Conservation (phyloP, 2,888 invertebrate genomes). For the Brachyopa scutellaris region DNA sequence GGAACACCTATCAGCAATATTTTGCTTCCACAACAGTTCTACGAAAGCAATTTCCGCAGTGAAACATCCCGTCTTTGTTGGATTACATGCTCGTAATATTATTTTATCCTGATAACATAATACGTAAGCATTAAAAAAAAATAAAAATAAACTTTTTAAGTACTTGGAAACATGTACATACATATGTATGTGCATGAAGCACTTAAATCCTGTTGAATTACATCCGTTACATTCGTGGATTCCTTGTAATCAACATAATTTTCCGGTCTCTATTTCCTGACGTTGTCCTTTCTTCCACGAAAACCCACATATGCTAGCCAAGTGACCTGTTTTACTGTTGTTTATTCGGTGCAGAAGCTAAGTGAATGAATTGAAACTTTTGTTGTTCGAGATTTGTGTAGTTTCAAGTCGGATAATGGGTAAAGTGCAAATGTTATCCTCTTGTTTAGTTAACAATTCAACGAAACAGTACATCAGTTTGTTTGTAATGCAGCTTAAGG, state of each 20-base stretch:
- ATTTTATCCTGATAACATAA: background rate
- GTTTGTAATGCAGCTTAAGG: background rate
- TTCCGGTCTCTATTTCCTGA: conserved; percentile 38
- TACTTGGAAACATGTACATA: background rate
- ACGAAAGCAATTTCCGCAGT: conserved; percentile 28
- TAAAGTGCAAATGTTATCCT: conserved; percentile 23
- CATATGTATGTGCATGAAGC: conserved; percentile 4
- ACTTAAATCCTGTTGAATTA: conserved; percentile 56
- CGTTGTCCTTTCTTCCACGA: conserved; percentile 16
- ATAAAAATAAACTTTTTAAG: background rate
- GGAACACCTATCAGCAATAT: background rate
- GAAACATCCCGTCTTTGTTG: background rate
- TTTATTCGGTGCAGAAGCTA: background rate
- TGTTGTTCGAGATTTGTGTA: conserved; percentile 1
- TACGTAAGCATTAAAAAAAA: background rate
- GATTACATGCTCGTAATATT: conserved; percentile 29
- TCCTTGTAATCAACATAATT: conserved; percentile 52
- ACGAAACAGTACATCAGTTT: conserved; percentile 21
- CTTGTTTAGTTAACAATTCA: conserved; percentile 22
- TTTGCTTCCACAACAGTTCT: conserved; percentile 30
- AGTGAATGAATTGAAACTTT: conserved; percentile 33
- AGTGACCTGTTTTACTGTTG: background rate
- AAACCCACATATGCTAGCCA: conserved; percentile 8
- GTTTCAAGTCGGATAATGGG: background rate
- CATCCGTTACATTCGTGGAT: conserved; percentile 46